Percentiles rank a stretch among this genome's conserved stretches.
phyloP scores from a whole-genome alignment of 2,888 invertebrate species.

The Temnothorax ravouxi region DNA sequence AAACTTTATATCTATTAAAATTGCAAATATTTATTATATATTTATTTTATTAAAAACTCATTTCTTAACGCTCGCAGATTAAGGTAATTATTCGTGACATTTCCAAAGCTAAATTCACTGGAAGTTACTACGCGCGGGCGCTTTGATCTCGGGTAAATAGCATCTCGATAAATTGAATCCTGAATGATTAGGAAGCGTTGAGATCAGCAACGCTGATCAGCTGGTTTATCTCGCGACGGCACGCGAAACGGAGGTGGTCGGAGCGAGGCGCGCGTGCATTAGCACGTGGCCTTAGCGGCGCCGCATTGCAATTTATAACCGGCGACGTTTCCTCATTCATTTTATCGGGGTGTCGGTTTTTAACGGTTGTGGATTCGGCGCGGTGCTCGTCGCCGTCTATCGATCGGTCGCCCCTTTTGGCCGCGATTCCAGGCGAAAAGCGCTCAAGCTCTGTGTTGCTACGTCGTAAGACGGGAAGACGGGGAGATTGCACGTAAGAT shows the following conservation, averaged over 20 bases:
- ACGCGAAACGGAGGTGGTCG: not conserved
- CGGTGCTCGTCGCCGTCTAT: constrained; percentile 55
- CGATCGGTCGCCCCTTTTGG: constrained; percentile 59
- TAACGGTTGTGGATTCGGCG: constrained; percentile 13
- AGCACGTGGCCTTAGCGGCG: constrained; percentile 21
- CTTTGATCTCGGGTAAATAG: not conserved
- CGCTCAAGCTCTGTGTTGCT: constrained; percentile 10
- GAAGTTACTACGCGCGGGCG: not conserved
- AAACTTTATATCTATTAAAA: not conserved
- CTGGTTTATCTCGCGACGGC: constrained; percentile 31
- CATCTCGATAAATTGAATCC: constrained; percentile 21
- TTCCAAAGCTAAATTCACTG: not conserved
- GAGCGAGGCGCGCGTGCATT: constrained; percentile 7
- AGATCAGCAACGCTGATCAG: constrained; percentile 14
- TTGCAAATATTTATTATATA: constrained; percentile 2
- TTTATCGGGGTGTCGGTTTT: constrained; percentile 6
- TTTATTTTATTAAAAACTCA: not conserved
- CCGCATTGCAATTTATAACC: constrained; percentile 25
- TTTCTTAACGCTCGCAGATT: not conserved
- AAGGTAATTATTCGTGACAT: constrained; percentile 1
- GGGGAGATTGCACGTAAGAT: constrained; percentile 43
- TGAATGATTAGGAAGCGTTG: constrained; percentile 20
- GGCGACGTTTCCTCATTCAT: constrained; percentile 33
- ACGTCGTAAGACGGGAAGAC: not conserved
- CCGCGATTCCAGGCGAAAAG: constrained; percentile 49